Conservation (phyloP, 2,797 vertebrate species). For the Poliocrania exsul region DNA sequence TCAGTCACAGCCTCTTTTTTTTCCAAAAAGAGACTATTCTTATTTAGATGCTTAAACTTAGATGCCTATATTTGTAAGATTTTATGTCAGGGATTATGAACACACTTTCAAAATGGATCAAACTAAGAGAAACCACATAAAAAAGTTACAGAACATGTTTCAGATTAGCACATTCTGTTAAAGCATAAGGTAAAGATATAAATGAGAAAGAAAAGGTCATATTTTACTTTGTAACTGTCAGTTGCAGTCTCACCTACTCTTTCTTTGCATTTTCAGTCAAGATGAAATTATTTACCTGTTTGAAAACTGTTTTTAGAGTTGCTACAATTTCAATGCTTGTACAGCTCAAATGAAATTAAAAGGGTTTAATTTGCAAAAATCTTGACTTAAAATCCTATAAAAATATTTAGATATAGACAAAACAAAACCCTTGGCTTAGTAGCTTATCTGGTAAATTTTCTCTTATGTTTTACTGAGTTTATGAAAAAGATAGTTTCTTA, state of each 20-base stretch:
- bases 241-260: background rate
- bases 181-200: background rate
- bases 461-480: background rate
- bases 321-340: background rate
- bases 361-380: background rate
- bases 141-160: background rate
- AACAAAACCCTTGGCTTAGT: background rate
- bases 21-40: background rate
- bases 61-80: background rate
- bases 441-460: background rate
- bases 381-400: background rate
- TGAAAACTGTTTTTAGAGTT: background rate
- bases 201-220: background rate
- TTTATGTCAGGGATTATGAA: background rate
- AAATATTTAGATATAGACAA: background rate
- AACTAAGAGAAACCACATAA: background rate
- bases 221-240: background rate
- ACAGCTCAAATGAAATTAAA: background rate
- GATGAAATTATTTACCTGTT: background rate
- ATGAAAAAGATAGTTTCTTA: background rate
- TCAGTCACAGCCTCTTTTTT: background rate
- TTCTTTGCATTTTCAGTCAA: background rate
- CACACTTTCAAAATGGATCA: background rate
- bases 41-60: background rate
- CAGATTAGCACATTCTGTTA: background rate